Evolutionary conservation across 35 echinoderm and acorn worm species (phyloP).

Genomic region (Apostichopus parvimensis): DNA sequence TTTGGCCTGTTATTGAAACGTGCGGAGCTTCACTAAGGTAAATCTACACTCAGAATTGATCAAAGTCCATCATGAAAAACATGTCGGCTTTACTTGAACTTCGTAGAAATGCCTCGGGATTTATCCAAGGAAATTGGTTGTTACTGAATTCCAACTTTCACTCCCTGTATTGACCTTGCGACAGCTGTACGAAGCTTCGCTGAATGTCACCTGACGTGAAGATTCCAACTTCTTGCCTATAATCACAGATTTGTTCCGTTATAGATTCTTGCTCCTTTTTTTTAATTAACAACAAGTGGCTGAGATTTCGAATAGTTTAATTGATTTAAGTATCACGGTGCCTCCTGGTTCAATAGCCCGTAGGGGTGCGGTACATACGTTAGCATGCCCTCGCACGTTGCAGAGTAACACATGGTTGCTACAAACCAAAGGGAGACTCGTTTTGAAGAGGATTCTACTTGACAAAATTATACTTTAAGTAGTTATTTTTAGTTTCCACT

Average conservation of each 20-base stretch:
- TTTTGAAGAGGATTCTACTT: too few species aligned
- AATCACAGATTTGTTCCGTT: background rate
- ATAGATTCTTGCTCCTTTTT: background rate
- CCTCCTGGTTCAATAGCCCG: background rate
- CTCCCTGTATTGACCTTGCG: background rate
- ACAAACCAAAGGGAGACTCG: too few species aligned
- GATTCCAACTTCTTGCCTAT: background rate
- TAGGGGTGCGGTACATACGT: background rate
- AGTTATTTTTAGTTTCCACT: too few species aligned
- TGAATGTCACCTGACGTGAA: background rate
- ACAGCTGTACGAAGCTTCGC: background rate
- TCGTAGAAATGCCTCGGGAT: background rate
- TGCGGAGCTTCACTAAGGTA: background rate
- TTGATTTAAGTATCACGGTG: background rate
- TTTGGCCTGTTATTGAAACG: too few species aligned
- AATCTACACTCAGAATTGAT: background rate
- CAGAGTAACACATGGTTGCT: too few species aligned
- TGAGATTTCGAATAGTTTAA: background rate
- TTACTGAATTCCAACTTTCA: background rate
- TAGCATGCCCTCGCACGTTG: too few species aligned
- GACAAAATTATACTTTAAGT: too few species aligned
- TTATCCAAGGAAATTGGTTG: background rate
- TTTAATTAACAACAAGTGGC: background rate
- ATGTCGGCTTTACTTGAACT: background rate
- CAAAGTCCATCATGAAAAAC: background rate